phyloP scores from a whole-genome alignment of 2,797 vertebrate genomes.

The Pseudotriccus pelzelni region DNA sequence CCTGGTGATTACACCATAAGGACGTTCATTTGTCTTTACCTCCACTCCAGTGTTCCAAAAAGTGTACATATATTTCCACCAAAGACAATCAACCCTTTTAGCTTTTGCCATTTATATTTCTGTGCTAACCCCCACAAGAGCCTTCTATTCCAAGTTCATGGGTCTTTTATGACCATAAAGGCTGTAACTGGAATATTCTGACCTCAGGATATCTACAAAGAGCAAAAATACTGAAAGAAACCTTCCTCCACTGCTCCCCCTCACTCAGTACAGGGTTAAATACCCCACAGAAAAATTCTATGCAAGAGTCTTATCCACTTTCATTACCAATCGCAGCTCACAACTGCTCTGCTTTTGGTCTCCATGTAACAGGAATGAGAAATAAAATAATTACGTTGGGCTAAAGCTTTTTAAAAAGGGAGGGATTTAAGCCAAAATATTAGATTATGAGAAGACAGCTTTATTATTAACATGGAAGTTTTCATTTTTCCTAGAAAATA shows the following conservation, averaged over 20 bases:
- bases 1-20: constrained; percentile 73
- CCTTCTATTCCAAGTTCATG: constrained; percentile 50
- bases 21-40: constrained; percentile 76
- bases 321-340: not conserved
- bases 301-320: not conserved
- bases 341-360: not conserved
- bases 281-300: not conserved
- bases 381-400: not conserved
- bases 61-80: constrained; percentile 70
- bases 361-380: not conserved
- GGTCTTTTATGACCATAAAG: constrained; percentile 49
- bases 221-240: not conserved
- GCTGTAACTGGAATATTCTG: not conserved
- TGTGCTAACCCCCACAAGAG: constrained; percentile 28
- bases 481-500: not conserved
- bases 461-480: not conserved
- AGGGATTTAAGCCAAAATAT: not conserved
- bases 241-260: not conserved
- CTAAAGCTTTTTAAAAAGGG: not conserved
- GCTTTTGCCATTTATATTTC: constrained; percentile 64
- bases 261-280: not conserved
- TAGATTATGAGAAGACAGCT: not conserved
- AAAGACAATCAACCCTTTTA: constrained; percentile 74
- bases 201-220: not conserved
- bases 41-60: constrained; percentile 64